Conservation (phyloP, 2,797 vertebrate genomes). For the Cossypha heuglini region DNA sequence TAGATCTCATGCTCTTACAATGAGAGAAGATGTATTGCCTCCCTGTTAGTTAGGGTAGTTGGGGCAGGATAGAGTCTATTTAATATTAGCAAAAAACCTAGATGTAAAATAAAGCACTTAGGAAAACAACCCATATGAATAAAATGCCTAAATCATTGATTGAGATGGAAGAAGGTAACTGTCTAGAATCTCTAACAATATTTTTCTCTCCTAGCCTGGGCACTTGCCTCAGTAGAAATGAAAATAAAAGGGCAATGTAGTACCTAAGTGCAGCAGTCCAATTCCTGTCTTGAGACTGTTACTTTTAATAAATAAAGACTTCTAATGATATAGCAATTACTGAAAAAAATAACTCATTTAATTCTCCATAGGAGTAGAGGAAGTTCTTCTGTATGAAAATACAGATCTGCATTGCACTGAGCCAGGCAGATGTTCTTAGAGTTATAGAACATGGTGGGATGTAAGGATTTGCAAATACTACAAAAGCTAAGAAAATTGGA, state of each 20-base stretch:
- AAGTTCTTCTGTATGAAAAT: neutral
- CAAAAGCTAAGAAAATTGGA: neutral
- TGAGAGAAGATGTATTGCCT: neutral
- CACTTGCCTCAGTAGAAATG: neutral
- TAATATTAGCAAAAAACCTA: neutral
- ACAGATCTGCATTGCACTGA: neutral
- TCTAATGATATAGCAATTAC: neutral
- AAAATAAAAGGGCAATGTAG: neutral
- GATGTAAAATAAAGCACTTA: neutral
- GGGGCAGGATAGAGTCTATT: neutral
- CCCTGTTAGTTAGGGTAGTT: neutral
- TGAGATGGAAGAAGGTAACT: neutral
- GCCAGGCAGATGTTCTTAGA: neutral
- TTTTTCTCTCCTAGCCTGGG: neutral
- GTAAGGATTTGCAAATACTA: neutral
- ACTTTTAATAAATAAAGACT: neutral
- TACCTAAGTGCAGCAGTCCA: neutral
- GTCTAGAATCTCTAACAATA: neutral
- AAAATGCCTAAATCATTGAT: neutral
- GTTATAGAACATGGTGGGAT: neutral
- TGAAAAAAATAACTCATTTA: neutral
- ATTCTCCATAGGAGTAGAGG: neutral
- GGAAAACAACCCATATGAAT: neutral
- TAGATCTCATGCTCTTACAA: neutral
- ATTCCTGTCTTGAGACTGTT: neutral